Evolutionary conservation across 2,888 invertebrate genomes (phyloP).

Genomic region (Brachylomia viminalis): DNA sequence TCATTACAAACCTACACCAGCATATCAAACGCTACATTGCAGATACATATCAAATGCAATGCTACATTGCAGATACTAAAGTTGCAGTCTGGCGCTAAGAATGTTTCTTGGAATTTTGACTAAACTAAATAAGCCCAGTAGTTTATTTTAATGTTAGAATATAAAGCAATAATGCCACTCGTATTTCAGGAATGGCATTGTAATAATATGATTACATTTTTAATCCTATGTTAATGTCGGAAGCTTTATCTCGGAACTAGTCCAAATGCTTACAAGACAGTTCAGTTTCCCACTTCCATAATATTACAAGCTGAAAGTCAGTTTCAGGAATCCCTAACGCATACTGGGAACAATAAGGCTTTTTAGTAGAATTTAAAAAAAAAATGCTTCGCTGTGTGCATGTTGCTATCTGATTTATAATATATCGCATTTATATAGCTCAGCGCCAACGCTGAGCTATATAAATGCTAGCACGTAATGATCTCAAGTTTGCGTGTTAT

Average conservation of each 20-base stretch:
- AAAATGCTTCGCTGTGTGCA: neutral
- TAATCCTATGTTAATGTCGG: constrained; percentile 57
- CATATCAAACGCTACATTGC: neutral
- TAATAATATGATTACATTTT: neutral
- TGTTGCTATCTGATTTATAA: too few species aligned
- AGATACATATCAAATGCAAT: neutral
- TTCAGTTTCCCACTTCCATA: constrained; percentile 80
- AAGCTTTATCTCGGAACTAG: constrained; percentile 62
- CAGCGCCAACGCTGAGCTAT: neutral
- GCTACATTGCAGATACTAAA: neutral
- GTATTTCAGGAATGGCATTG: constrained; percentile 45
- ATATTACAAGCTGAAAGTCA: constrained; percentile 25
- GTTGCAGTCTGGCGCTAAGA: neutral
- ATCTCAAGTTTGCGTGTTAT: constrained; percentile 12
- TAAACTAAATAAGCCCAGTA: neutral
- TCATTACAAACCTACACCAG: neutral
- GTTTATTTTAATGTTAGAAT: constrained; percentile 43
- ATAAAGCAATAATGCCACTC: constrained; percentile 27
- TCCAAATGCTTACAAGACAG: constrained; percentile 62
- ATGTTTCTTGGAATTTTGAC: neutral
- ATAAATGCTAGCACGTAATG: neutral
- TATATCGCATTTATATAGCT: too few species aligned
- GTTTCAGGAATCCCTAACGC: neutral
- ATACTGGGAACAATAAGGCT: too few species aligned
- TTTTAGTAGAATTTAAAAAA: too few species aligned